Evolutionary conservation across 2,888 invertebrate species (phyloP), one percentile per base, ranked within the genome.

Genomic region (Andrena flavipes): DNA sequence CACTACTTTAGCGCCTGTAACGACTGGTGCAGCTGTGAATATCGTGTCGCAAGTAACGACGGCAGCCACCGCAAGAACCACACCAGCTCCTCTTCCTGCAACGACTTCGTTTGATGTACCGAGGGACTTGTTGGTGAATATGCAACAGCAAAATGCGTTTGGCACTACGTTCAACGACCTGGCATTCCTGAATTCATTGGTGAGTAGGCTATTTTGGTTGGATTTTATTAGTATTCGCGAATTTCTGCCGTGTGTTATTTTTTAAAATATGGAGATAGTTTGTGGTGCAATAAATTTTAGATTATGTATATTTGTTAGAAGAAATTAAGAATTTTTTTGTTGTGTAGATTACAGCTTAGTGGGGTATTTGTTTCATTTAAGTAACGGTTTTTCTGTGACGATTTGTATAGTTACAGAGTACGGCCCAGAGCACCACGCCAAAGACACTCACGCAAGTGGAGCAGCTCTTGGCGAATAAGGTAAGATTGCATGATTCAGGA

Each of bases 141-240:
- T 80, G 10, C 89, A 87, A 64, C 89, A 88, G 48, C 91, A 91
- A 42, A 91, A 92, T 30, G 82, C 91, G 20, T 94, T 94, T 79
- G 94, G 94, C 8, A 90, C 92, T 0, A 92, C 93, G 6, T 93
- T 90, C 78, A 95, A 96, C 82, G 96, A 96, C 91, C 92, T 96
- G 84, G 95, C 94, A 54, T 96, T 96, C 90, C 92, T 96, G 29
- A 95, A 96, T 89, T 95, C 96, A 86, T 94, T 96, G 95, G 96
- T 96, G 94, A 88, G 76, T n/a, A 16, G 13, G 29, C 30, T 8
- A 13, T n/a, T 10, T 49, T 8, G 42, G 23, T 30, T 23, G 35
- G 42, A 42, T 16, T 42, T 16, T 42, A 42, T 42, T 16, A 42
- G 42, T 42, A 16, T 42, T 42, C 42, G 1, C 42, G 42, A 42